phyloP scores from a whole-genome alignment of 1,140 invertebrate species.

The Zaprionus taronus region DNA sequence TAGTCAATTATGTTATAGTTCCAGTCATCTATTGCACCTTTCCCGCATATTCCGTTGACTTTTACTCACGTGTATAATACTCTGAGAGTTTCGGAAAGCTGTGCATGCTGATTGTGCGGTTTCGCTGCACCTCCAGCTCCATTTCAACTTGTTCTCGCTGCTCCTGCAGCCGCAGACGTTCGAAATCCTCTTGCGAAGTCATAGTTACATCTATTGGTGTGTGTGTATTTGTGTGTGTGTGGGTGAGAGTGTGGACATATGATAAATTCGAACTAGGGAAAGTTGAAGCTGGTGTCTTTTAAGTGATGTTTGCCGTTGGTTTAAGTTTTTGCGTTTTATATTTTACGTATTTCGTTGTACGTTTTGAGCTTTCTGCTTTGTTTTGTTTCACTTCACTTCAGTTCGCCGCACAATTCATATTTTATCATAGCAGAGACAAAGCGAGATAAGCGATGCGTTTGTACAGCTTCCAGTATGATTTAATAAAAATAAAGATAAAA shows the following conservation, averaged over 20 bases:
- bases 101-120: constrained; percentile 45
- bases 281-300: constrained; percentile 35
- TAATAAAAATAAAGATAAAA: too few species aligned
- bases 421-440: constrained; percentile 54
- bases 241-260: not conserved
- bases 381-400: constrained; percentile 44
- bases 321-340: constrained; percentile 5
- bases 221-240: constrained; percentile 11
- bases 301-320: constrained; percentile 41
- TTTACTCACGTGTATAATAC: constrained; percentile 75
- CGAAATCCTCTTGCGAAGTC: constrained; percentile 55
- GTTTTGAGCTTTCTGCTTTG: not conserved
- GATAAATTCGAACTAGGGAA: constrained; percentile 59
- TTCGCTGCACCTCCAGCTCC: constrained; percentile 41
- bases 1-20: not conserved
- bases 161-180: constrained; percentile 35
- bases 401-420: constrained; percentile 53
- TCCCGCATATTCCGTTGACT: not conserved
- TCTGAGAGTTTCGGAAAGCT: constrained; percentile 63
- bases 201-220: constrained; percentile 32
- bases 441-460: constrained; percentile 27
- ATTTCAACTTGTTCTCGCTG: constrained; percentile 24
- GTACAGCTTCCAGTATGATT: constrained; percentile 38
- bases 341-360: constrained; percentile 4
- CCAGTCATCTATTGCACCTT: not conserved